Evolutionary conservation across 2,888 invertebrate genomes (phyloP).

Genomic region (Drosophila dives): DNA sequence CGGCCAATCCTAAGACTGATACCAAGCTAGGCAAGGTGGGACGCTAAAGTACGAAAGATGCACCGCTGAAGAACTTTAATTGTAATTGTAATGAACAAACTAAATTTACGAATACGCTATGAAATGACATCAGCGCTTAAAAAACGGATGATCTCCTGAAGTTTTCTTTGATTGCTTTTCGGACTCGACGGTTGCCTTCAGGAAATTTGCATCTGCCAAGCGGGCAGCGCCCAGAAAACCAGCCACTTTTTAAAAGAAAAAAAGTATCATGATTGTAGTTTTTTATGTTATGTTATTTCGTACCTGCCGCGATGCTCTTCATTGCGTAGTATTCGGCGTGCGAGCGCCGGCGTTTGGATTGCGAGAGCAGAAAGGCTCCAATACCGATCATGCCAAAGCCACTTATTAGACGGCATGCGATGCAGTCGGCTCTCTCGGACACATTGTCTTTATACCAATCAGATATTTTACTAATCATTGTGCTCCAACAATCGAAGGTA

Average conservation of each 20-base stretch:
- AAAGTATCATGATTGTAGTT: background rate
- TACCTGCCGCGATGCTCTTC: slow-evolving; percentile 74
- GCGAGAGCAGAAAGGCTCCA: slow-evolving; percentile 87
- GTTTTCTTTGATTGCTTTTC: slow-evolving; percentile 26
- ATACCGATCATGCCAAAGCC: slow-evolving; percentile 88
- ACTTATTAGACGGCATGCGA: slow-evolving; percentile 87
- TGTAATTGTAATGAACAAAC: slow-evolving; percentile 48
- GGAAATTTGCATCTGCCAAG: slow-evolving; percentile 85
- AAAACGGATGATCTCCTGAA: slow-evolving; percentile 39
- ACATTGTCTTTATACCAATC: slow-evolving; percentile 63
- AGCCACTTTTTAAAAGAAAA: slow-evolving; percentile 84
- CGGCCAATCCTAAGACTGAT: slow-evolving; percentile 98
- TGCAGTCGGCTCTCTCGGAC: slow-evolving; percentile 85
- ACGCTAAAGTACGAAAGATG: slow-evolving; percentile 82
- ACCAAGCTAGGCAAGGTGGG: slow-evolving; percentile 97
- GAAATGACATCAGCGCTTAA: slow-evolving; percentile 51
- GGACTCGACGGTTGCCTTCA: slow-evolving; percentile 58
- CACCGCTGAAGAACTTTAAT: slow-evolving; percentile 28
- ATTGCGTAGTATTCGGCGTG: slow-evolving; percentile 68
- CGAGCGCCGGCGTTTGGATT: slow-evolving; percentile 85
- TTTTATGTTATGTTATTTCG: background rate
- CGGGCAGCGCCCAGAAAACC: slow-evolving; percentile 87
- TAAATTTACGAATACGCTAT: slow-evolving; percentile 29
- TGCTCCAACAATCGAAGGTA: slow-evolving; percentile 5
- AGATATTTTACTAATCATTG: slow-evolving; percentile 65